phyloP scores from a whole-genome alignment of 2,113 vertebrate genomes.

The Microcebus tavaratra region DNA sequence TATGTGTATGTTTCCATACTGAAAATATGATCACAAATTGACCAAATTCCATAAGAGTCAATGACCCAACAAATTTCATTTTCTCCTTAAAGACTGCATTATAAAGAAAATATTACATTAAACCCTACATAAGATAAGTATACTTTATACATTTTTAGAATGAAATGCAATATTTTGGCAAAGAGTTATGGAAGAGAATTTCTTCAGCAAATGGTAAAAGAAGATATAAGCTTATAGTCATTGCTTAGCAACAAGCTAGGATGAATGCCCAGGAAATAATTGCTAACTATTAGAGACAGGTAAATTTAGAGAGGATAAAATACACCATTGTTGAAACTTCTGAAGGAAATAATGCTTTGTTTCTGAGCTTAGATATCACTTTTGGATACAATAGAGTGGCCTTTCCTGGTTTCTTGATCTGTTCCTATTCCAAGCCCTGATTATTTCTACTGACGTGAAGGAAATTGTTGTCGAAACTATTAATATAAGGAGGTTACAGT shows the following conservation, averaged over 20 bases:
- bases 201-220: conserved; percentile 53
- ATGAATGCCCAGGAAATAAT: conserved; percentile 47
- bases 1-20: not conserved
- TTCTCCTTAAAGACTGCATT: not conserved
- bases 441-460: conserved; percentile 4
- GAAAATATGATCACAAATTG: conserved; percentile 25
- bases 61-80: conserved; percentile 44
- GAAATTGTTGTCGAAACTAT: not conserved
- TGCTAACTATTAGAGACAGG: conserved; percentile 45
- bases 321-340: not conserved
- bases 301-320: conserved; percentile 60
- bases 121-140: not conserved
- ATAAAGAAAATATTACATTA: not conserved
- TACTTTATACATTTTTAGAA: conserved; percentile 16
- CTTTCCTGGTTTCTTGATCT: not conserved
- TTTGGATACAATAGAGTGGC: not conserved
- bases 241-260: conserved; percentile 54
- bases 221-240: conserved; percentile 25
- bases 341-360: conserved; percentile 43
- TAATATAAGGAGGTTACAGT: too few relatives aligned
- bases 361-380: conserved; percentile 33
- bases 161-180: conserved; percentile 38
- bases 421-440: not conserved
- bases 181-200: not conserved
- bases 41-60: conserved; percentile 27